Evolutionary conservation across 1,140 invertebrate genomes (phyloP).

Genomic region (Drosophila melanica): DNA sequence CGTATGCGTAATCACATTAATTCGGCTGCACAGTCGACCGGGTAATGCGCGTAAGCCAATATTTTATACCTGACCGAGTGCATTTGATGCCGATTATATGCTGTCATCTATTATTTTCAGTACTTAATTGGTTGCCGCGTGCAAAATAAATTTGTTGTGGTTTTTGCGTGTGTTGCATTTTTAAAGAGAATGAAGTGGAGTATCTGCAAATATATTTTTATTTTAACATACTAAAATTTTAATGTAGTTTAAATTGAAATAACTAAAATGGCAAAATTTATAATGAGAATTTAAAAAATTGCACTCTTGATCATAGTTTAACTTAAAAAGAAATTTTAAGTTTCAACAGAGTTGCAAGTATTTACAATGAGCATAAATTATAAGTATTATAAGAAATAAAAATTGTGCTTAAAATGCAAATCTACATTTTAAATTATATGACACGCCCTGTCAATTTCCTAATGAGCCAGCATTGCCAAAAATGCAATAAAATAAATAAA

Average conservation of each 20-base stretch:
- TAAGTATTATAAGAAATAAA: too few relatives aligned
- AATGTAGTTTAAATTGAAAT: neutral
- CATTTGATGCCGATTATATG: neutral
- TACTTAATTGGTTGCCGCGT: neutral
- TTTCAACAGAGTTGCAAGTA: neutral
- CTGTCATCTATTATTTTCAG: constrained; percentile 2
- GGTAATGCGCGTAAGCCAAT: constrained; percentile 13
- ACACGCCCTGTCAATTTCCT: too few relatives aligned
- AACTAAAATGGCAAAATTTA: neutral
- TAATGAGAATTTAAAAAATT: neutral
- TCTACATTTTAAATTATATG: too few relatives aligned
- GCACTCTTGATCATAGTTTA: too few relatives aligned
- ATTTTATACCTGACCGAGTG: constrained; percentile 9
- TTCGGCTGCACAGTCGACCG: neutral
- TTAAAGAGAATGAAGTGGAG: neutral
- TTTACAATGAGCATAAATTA: neutral
- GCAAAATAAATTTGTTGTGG: neutral
- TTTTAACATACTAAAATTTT: neutral
- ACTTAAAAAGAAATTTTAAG: too few relatives aligned
- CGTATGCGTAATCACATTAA: constrained; percentile 33
- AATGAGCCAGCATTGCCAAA: too few relatives aligned
- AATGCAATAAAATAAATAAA: too few relatives aligned
- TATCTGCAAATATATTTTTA: neutral
- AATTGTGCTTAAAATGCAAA: too few relatives aligned
- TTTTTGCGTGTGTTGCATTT: neutral